Evolutionary conservation across 2,113 vertebrate species (phyloP).

Genomic region (Herpailurus yagouaroundi): DNA sequence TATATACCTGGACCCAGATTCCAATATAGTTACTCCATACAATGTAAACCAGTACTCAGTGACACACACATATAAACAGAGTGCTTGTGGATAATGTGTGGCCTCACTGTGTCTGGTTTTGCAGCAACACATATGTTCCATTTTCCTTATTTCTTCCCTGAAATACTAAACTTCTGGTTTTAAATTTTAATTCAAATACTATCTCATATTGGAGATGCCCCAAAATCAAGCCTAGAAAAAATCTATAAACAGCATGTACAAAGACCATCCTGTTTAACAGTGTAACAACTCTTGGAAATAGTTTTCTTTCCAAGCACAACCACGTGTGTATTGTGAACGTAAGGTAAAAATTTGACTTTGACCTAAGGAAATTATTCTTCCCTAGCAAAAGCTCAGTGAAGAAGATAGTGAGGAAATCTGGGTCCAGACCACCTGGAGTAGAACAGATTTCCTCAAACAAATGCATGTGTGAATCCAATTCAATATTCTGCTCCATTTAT

Average conservation of each 20-base stretch:
- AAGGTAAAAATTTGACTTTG: background rate
- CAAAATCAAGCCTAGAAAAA: background rate
- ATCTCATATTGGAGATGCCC: background rate
- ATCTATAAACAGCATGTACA: background rate
- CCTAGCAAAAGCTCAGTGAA: background rate
- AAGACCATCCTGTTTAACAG: background rate
- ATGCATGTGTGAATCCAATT: background rate
- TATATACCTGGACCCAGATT: background rate
- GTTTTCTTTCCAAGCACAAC: background rate
- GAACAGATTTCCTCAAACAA: background rate
- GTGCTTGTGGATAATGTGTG: background rate
- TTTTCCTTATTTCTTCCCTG: background rate
- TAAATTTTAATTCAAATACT: background rate
- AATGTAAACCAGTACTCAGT: background rate
- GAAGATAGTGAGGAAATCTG: background rate
- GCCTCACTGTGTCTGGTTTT: background rate
- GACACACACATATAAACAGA: background rate
- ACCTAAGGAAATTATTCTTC: background rate
- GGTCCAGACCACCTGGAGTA: background rate
- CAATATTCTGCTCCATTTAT: background rate
- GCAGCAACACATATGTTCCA: background rate
- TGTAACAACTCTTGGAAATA: background rate
- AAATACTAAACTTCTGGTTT: constrained; percentile 2
- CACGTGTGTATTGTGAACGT: background rate
- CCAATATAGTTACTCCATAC: background rate